phyloP scores from a whole-genome alignment of 2,888 invertebrate genomes.

The Microchrysa polita region DNA sequence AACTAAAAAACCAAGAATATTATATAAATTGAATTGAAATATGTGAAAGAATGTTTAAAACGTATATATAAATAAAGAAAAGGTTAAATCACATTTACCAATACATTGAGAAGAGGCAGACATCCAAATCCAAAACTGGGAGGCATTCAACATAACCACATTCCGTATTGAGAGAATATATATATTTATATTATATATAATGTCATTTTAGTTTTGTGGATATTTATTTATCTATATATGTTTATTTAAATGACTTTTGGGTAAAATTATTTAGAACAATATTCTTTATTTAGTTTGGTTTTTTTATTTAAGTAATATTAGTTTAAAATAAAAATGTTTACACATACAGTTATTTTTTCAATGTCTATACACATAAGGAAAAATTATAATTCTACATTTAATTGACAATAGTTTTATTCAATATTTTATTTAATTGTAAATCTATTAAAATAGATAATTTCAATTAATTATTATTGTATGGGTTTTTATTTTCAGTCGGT shows the following conservation, averaged over 20 bases:
- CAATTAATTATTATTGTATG: no score
- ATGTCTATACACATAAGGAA: no score
- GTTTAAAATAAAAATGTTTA: slow-evolving; percentile 10
- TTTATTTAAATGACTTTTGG: not conserved
- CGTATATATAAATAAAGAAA: slow-evolving; percentile 53
- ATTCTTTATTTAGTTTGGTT: slow-evolving; percentile 47
- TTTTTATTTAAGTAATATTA: slow-evolving; percentile 21
- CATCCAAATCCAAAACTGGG: slow-evolving; percentile 56
- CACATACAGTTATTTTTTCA: no score
- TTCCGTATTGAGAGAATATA: slow-evolving; percentile 55
- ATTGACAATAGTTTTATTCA: no score
- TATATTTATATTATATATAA: no score
- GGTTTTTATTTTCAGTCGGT: slow-evolving; percentile 10
- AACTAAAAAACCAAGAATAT: not conserved
- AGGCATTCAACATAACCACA: slow-evolving; percentile 57
- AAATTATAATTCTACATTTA: no score
- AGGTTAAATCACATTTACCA: slow-evolving; percentile 64
- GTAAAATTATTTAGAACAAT: slow-evolving; percentile 44
- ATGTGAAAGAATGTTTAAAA: slow-evolving; percentile 51
- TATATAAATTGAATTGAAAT: slow-evolving; percentile 39
- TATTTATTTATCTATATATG: no score
- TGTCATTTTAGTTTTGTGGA: slow-evolving; percentile 48
- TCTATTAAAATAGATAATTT: no score
- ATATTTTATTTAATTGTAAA: no score
- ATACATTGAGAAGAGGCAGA: slow-evolving; percentile 56